Evolutionary conservation across 2,797 vertebrate species (phyloP), one percentile per base, ranked within the genome.

Genomic region (Poecile montanus): DNA sequence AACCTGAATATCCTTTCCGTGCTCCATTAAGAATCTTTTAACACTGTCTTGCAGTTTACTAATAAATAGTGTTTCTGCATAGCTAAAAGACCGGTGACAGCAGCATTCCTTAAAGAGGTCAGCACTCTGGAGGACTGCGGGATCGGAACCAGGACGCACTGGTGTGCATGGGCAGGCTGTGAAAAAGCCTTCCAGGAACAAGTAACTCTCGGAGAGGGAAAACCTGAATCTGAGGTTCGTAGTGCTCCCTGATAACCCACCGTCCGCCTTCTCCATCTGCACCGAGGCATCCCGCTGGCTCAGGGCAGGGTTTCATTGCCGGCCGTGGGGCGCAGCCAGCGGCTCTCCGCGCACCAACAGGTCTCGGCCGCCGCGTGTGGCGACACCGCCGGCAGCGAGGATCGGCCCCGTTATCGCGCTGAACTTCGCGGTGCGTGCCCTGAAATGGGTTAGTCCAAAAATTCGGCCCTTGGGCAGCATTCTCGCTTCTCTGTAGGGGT

Each of bases 271-370:
- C 50, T 22, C 9, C 30, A 11, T 44, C 47, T 3, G 4, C 13
- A 0, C 25, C 2, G 32, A 4, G 27, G 6, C 40, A 1, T 0
- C 3, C 2, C 2, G 16, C 0, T 0, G 54, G 51, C 20, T 23
- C 27, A 1, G 34, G 67, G 30, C 25, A 10, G 48, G 65, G 1
- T 9, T 14, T 22, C 7, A 1, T 0, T 0, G 47, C 10, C 0
- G 44, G 50, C 2, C 10, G 2, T 0, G 2, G 4, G 42, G 13
- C 3, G 27, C 47, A 0, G 30, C 40, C 2, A 0, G 21, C 18
- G 12, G 47, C 38, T 48, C 10, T 13, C 10, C 34, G 56, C 1
- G 5, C 45, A 26, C 21, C 3, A 1, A 7, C 34, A 2, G 40
- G 1, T 8, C 36, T 30, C 17, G 11, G 45, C 4, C 40, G 45